These are phyloP conservation scores for Silvanus unidentatus DNA, from an alignment of 2,888 invertebrate species.

Conservation along the genomic window DNA sequence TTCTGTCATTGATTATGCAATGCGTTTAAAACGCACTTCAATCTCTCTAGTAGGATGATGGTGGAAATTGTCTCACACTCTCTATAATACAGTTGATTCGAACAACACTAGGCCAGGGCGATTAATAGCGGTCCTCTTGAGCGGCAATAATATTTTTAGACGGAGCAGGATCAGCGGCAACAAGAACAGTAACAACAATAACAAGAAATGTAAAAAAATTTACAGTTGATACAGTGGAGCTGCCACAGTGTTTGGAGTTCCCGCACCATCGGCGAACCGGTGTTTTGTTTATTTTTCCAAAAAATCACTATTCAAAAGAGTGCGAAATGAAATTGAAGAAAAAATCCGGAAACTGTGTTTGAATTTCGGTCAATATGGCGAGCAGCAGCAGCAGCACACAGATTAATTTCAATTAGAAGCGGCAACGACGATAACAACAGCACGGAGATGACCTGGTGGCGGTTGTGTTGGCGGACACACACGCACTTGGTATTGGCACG, in stretches of 20 bases:
- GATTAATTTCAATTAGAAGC: conserved; percentile 1
- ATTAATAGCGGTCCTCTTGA: conserved; percentile 4
- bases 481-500: conserved; percentile 9
- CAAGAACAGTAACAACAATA: conserved; percentile 5
- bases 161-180: too few species aligned
- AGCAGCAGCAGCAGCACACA: too few species aligned
- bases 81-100: conserved; percentile 5
- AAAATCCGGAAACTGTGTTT: too few species aligned
- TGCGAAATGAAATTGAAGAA: too few species aligned
- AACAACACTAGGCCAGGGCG: neutral
- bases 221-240: conserved; percentile 12
- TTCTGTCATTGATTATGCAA: conserved; percentile 38
- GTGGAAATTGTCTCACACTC: conserved; percentile 13
- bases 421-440: too few species aligned
- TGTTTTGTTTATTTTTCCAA: too few species aligned
- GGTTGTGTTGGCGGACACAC: too few species aligned
- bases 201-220: conserved; percentile 3
- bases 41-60: conserved; percentile 7
- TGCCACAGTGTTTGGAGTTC: conserved; percentile 11
- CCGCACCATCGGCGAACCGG: conserved; percentile 10
- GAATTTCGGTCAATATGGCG: too few species aligned
- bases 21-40: conserved; percentile 30
- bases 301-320: too few species aligned
- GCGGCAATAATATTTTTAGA: too few species aligned
- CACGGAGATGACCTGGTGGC: too few species aligned